Base-by-base conservation (phyloP, 2,113 vertebrate species). In the Cacatua alba region DNA sequence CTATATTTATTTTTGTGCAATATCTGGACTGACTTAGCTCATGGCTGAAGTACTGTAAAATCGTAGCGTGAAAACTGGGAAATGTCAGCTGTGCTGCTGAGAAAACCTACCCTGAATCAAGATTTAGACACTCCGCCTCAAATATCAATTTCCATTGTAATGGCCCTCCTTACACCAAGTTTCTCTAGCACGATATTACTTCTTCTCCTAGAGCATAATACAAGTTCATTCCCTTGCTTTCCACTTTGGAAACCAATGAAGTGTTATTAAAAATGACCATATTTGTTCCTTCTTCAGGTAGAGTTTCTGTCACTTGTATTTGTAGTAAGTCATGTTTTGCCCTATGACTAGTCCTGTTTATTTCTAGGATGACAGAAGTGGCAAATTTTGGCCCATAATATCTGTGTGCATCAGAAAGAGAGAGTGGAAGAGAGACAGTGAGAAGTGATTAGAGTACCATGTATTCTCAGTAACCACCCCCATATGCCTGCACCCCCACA, bases 391-490 rank as follows among this genome's bases (percentile, higher is more conserved):
- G 72, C 48, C 93, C 52, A 60, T 80, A 51, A 77, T 94, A 85
- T 86, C 81, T 82, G 24, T 76, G 41, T 60, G 48, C 62, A 83
- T 92, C 77, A 95, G 68, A 92, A 90, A 80, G 20, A 85, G 62
- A 92, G 79, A 94, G 84, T 81, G 51, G 12, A 90, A 95, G 43
- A 89, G 41, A 93, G 63, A 95, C 55, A 93, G 74, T 8, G 14
- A 93, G 75, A 80, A 88, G 60, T 59, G 35, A 87, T 86, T 87
- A 72, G 67, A 96, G 49, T 71, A 68, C 65, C 62, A 37, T 51
- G 7, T 90, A 96, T 96, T 86, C 82, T 92, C 82, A 90, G 92
- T 64, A 96, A 83, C 90, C 90, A 95, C 94, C 94, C 71, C 83
- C 94, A 78, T 4, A 81, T 0, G 13, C 16, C 29, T 82, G 46